These are phyloP conservation scores for Cyprinodon variegatus DNA, from an alignment of 2,113 vertebrate genomes.

Conservation along the genomic window DNA sequence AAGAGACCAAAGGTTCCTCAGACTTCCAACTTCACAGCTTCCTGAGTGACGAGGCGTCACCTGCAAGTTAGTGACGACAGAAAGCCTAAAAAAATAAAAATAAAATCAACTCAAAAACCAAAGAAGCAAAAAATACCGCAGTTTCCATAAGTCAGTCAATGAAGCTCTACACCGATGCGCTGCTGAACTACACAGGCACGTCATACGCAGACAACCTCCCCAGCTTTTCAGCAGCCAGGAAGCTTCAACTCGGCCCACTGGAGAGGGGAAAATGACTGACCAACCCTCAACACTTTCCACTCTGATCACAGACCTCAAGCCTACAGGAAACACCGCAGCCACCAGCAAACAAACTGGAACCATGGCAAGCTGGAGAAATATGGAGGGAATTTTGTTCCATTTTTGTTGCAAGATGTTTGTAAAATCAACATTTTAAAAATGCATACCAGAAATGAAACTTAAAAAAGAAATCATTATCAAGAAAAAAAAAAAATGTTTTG, in stretches of 20 bases:
- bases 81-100: constrained; percentile 24
- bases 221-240: not conserved
- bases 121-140: constrained; percentile 41
- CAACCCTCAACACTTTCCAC: constrained; percentile 8
- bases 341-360: not conserved
- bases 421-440: too few species aligned
- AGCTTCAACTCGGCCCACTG: not conserved
- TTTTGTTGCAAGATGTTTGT: too few species aligned
- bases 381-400: too few species aligned
- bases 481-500: too few species aligned
- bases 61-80: constrained; percentile 65
- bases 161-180: constrained; percentile 69
- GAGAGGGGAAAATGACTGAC: constrained; percentile 3
- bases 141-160: constrained; percentile 43
- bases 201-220: constrained; percentile 16
- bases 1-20: constrained; percentile 72
- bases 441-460: too few species aligned
- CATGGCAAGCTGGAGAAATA: not conserved
- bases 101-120: constrained; percentile 41
- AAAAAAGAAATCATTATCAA: too few species aligned
- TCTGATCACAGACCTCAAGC: not conserved
- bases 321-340: constrained; percentile 10
- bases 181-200: constrained; percentile 47
- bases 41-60: constrained; percentile 74
- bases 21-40: constrained; percentile 75